phyloP scores from a whole-genome alignment of 1,140 invertebrate species.

The Tribolium castaneum region DNA sequence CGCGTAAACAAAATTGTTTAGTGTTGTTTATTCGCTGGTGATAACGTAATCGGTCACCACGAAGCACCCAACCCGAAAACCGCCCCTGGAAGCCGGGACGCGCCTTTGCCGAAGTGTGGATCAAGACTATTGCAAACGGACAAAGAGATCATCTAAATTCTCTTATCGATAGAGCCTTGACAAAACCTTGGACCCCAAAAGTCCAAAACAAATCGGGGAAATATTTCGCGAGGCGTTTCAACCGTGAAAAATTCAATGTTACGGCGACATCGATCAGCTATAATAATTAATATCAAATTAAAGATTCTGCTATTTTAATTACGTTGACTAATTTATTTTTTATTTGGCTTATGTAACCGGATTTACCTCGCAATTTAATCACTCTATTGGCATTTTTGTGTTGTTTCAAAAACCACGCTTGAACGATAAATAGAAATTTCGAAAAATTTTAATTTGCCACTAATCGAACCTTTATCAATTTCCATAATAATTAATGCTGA shows the following conservation, averaged over 20 bases:
- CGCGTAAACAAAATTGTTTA: slow-evolving; percentile 26
- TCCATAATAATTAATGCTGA: slow-evolving; percentile 17
- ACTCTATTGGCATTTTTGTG: neutral
- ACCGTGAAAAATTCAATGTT: slow-evolving; percentile 5
- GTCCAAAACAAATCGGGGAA: neutral
- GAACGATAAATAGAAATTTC: neutral
- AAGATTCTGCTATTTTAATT: slow-evolving; percentile 22
- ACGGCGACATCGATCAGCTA: no score
- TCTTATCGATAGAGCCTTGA: neutral
- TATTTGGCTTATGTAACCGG: slow-evolving; percentile 10
- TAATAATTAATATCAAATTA: slow-evolving; percentile 2
- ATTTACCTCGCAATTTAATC: neutral
- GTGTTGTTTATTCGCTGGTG: slow-evolving; percentile 16
- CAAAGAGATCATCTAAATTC: neutral
- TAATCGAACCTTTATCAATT: slow-evolving; percentile 16
- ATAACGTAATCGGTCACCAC: slow-evolving; percentile 23
- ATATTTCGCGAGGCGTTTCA: neutral
- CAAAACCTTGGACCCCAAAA: slow-evolving; percentile 7
- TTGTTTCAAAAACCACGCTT: neutral
- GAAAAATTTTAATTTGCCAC: slow-evolving; percentile 19
- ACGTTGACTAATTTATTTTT: slow-evolving; percentile 12
- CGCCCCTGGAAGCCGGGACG: neutral
- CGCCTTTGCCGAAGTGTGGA: no score
- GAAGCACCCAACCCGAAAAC: neutral
- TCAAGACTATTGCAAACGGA: no score